Conservation (phyloP, 2,888 invertebrate genomes). For the Stenurella melanura region DNA sequence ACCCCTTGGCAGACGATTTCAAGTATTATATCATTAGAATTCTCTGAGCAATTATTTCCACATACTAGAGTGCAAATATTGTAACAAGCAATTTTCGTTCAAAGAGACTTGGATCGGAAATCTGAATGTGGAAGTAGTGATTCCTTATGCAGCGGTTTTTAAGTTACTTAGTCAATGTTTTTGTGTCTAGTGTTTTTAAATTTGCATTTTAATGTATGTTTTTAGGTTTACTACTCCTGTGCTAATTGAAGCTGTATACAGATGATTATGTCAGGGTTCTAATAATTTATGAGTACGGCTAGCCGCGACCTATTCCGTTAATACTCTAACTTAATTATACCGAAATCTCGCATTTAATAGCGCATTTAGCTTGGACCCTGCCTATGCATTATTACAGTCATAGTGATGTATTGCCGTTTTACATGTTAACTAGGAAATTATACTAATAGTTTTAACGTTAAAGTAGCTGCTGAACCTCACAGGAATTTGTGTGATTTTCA, state of each 20-base stretch:
- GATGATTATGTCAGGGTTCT: slow-evolving; percentile 54
- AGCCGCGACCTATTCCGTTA: slow-evolving; percentile 62
- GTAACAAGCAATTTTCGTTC: too few species aligned
- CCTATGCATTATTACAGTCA: slow-evolving; percentile 58
- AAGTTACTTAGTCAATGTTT: too few species aligned
- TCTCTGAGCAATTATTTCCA: too few species aligned
- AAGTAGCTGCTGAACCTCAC: slow-evolving; percentile 45
- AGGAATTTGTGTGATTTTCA: slow-evolving; percentile 14
- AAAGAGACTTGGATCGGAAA: too few species aligned
- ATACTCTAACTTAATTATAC: slow-evolving; percentile 66
- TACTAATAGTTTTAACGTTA: slow-evolving; percentile 55
- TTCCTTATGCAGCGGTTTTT: too few species aligned
- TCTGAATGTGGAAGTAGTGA: too few species aligned
- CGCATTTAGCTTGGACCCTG: slow-evolving; percentile 59
- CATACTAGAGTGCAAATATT: too few species aligned
- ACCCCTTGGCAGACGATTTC: too few species aligned
- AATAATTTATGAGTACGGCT: slow-evolving; percentile 64
- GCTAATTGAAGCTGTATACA: slow-evolving; percentile 20
- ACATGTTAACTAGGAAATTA: slow-evolving; percentile 62
- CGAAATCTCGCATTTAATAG: slow-evolving; percentile 66
- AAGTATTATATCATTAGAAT: too few species aligned
- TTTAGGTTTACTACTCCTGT: slow-evolving; percentile 16
- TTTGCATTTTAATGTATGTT: too few species aligned
- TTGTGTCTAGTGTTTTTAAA: too few species aligned
- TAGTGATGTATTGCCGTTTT: slow-evolving; percentile 61